Base-by-base conservation (phyloP, 53 echinoderm and acorn worm genomes). In the Crossaster papposus region DNA sequence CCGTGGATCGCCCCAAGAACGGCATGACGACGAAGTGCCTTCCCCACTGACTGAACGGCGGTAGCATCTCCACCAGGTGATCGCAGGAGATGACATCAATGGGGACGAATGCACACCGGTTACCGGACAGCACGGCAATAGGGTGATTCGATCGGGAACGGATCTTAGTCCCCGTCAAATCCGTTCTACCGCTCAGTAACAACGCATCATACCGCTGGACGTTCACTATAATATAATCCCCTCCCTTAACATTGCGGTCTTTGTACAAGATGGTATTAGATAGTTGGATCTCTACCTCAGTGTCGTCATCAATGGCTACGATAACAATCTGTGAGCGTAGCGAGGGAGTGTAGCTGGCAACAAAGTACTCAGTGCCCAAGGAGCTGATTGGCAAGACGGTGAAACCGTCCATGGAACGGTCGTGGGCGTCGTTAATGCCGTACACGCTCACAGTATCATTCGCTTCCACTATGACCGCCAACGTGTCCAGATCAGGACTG, bases 361-460 rank as follows among this genome's bases (percentile, higher is more conserved):
- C 90, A 9, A 74, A 74, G 90, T 95, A 91, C 64, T 95, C 93
- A 0, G 65, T 89, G 9, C 95, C 95, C 35, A 93, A 68, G 26
- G 90, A 72, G 15, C 73, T 64, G 5, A 72, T 36, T 3, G 95
- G 95, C 4, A 95, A 68, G 18, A 85, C 95, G 12, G 82, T 81
- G 72, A 95, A 95, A 24, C 93, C 95, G 37, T 95, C 95, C 94
- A 94, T 94, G 15, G 94, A 94, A 23, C 90, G 74, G 6, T 91
- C 90, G 78, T 94, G 92, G 17, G 88, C 94, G 54, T 94, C 94
- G 77, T 94, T 94, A 76, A 91, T 65, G 17, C 85, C 94, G 32
- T 77, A 86, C 14, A 94, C 86, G 18, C 84, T 77, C 22, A 94
- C 85, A 26, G 89, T 82, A 54, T 70, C 77, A 29, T 92, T 83